Evolutionary conservation across 2,888 invertebrate genomes (phyloP).

Genomic region (Notodonta dromedarius): DNA sequence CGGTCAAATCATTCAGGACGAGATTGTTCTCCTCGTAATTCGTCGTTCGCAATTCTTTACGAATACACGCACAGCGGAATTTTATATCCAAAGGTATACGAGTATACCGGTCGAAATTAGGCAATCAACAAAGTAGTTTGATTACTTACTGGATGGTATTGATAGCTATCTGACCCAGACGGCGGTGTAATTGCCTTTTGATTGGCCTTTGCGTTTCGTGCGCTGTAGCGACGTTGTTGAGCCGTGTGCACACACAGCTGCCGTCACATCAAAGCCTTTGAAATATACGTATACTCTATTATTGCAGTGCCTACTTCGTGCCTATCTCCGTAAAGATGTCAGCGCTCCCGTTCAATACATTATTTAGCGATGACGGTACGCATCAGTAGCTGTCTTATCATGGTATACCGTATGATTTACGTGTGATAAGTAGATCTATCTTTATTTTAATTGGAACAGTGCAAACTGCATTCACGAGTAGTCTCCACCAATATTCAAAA

Average conservation of each 20-base stretch:
- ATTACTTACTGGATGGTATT: constrained; percentile 35
- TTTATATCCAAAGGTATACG: no score
- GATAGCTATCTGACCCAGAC: constrained; percentile 26
- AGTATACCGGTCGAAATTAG: constrained; percentile 29
- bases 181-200: constrained; percentile 35
- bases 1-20: no score
- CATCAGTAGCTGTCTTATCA: constrained; percentile 11
- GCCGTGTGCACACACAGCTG: background rate
- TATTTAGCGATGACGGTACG: constrained; percentile 25
- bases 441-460: no score
- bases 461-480: no score
- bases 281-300: constrained; percentile 17
- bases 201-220: constrained; percentile 24
- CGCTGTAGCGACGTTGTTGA: constrained; percentile 3
- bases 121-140: constrained; percentile 43
- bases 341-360: constrained; percentile 22
- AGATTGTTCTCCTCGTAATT: no score
- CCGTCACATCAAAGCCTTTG: constrained; percentile 16
- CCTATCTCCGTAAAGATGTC: constrained; percentile 15
- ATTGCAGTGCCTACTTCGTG: constrained; percentile 11
- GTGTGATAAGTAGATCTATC: background rate
- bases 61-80: no score
- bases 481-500: no score
- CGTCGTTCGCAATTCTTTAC: no score
- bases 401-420: background rate